A percentile compares a stretch with the other conserved stretches of the same genome.
phyloP scores from a whole-genome alignment of 2,888 invertebrate genomes.

The Dorcus hopei region DNA sequence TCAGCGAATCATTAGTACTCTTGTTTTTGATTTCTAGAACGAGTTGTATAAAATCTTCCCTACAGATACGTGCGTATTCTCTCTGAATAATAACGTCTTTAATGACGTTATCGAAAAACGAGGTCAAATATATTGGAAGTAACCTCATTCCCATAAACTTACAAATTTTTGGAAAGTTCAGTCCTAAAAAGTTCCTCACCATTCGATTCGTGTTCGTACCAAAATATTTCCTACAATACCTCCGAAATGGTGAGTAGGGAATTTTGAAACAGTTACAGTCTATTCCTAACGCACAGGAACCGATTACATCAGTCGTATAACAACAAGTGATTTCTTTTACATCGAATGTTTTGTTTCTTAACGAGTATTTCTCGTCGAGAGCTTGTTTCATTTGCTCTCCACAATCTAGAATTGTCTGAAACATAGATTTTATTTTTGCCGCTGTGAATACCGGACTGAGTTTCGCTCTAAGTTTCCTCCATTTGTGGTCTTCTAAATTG shows the following conservation, averaged over 20 bases:
- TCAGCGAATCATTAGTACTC: background rate
- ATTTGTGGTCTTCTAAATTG: too few relatives aligned
- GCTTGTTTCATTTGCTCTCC: too few relatives aligned
- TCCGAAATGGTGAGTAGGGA: background rate
- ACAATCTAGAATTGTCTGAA: too few relatives aligned
- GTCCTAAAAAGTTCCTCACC: too few relatives aligned
- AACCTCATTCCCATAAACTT: background rate
- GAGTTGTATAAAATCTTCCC: background rate
- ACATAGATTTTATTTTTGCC: too few relatives aligned
- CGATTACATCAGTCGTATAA: background rate
- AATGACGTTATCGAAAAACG: background rate
- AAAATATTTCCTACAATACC: too few relatives aligned
- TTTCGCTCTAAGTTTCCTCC: too few relatives aligned
- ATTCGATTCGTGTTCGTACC: too few relatives aligned
- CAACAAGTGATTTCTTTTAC: too few relatives aligned
- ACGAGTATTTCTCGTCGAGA: too few relatives aligned
- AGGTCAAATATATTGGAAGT: background rate
- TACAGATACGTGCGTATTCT: background rate
- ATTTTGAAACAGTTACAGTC: constrained; percentile 2
- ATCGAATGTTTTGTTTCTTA: too few relatives aligned
- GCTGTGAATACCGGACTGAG: too few relatives aligned
- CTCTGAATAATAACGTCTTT: background rate
- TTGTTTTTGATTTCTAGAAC: background rate
- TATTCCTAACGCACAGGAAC: background rate
- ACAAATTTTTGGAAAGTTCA: background rate